Conservation (phyloP, 2,113 vertebrate species). For the Protobothrops flavoviridis region DNA sequence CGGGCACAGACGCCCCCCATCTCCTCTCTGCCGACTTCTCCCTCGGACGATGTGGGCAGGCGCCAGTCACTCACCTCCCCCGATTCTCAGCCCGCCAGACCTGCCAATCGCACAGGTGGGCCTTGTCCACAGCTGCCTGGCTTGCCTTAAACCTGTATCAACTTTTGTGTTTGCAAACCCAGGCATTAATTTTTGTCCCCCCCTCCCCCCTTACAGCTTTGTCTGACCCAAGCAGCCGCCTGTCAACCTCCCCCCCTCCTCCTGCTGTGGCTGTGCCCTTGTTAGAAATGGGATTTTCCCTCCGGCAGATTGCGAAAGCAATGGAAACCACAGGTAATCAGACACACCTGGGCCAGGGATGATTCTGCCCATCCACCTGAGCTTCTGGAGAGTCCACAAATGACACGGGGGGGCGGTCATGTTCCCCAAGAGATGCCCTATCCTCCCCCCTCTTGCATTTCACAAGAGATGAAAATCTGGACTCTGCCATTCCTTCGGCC, state of each 20-base stretch:
- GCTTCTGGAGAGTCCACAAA: neutral
- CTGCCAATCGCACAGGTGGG: conserved; percentile 84
- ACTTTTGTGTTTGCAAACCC: neutral
- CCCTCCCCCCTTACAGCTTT: conserved; percentile 74
- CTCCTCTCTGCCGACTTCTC: conserved; percentile 92
- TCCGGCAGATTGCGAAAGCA: conserved; percentile 94
- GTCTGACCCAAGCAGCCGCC: conserved; percentile 94
- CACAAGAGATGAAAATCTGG: neutral
- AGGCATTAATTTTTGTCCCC: neutral
- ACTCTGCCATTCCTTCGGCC: neutral
- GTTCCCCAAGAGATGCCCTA: neutral
- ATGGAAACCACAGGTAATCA: conserved; percentile 93
- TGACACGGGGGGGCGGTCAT: rapidly evolving
- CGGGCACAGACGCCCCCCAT: conserved; percentile 95
- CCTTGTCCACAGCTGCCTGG: neutral
- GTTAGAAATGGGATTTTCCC: conserved; percentile 96
- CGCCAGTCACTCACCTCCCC: conserved; percentile 96
- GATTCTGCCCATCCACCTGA: neutral
- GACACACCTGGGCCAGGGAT: neutral
- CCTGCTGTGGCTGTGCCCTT: conserved; percentile 95
- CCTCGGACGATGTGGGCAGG: conserved; percentile 91
- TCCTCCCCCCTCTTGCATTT: neutral
- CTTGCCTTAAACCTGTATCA: neutral
- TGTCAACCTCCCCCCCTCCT: conserved; percentile 95
- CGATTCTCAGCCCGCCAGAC: conserved; percentile 85